Base-by-base conservation (phyloP, 2,888 invertebrate species). In the Drosophila nigritarsus region DNA sequence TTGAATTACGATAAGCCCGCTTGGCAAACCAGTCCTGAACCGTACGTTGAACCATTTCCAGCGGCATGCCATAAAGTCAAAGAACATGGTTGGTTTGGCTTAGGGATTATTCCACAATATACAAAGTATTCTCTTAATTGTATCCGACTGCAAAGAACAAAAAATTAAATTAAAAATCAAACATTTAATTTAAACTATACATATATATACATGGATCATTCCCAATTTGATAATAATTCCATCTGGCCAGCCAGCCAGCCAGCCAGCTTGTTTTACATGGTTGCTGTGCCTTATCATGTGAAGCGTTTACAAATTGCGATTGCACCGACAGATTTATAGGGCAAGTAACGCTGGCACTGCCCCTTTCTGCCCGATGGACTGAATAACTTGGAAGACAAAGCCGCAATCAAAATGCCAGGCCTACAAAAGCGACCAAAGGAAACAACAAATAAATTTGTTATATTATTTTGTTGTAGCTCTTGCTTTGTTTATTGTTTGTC, bases 401-500 rank as follows among this genome's bases (percentile, higher is more conserved):
- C 78, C 84, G 89, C 84, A 84, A 89, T 89, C 89, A 89, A 84
- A 80, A 68, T 65, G 80, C 60, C 40, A 32, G 65, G 66, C 62
- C 61, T 29, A 58, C 54, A 48, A 45, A 66, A 70, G 34, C 62
- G 50, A 65, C 62, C 70, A 72, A 65, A 67, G 66, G 70, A 65
- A 77, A 71, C 80, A 78, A 76, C 80, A 80, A 88, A 89, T 87
- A 87, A 82, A 74, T 82, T 78, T 75, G 74, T 83, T 89, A 66
- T 65, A 73, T 80, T 88, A 82, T 73, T 81, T 72, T 74, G 66
- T 86, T 66, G 71, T 65, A 34, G 59, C 53, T 65, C 69, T 65
- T 53, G 63, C 55, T 68, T 61, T 67, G 48, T 73, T 77, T 79
- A 77, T 80, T 82, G 82, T 83, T 75, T 83, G 87, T 78, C 84